Conservation (phyloP, 2,888 invertebrate genomes). For the Platerodrilus igneus region DNA sequence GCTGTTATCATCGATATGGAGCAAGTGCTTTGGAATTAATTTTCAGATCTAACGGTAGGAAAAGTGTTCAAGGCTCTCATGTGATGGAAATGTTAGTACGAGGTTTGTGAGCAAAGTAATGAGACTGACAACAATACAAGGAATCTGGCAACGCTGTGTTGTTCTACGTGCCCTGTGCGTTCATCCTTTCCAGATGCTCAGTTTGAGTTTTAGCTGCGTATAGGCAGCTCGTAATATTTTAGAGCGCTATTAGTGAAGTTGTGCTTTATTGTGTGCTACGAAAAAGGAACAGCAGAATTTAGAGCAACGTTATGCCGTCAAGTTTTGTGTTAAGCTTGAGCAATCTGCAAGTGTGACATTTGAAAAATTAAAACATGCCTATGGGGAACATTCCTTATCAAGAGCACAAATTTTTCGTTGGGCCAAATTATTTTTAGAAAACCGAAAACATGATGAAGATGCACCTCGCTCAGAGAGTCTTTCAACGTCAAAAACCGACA, state of each 20-base stretch:
- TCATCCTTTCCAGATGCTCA: no score
- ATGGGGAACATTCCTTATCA: slow-evolving; percentile 11
- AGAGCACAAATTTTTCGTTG: slow-evolving; percentile 17
- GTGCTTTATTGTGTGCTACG: no score
- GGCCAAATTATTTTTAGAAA: slow-evolving; percentile 20
- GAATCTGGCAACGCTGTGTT: no score
- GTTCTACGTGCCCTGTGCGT: no score
- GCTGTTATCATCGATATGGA: no score
- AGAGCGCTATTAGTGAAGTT: slow-evolving; percentile 1
- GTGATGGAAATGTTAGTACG: no score
- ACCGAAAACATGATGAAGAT: slow-evolving; percentile 18
- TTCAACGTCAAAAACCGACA: slow-evolving; percentile 21
- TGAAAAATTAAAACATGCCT: slow-evolving; percentile 10
- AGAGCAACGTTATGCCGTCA: slow-evolving; percentile 9
- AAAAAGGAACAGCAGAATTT: slow-evolving; percentile 10
- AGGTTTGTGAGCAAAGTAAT: no score
- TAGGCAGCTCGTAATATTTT: background rate
- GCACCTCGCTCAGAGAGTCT: slow-evolving; percentile 18
- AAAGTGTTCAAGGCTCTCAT: no score
- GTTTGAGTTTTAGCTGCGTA: background rate
- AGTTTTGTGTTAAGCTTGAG: slow-evolving; percentile 12
- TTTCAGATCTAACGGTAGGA: no score
- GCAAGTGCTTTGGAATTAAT: no score
- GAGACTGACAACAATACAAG: no score
- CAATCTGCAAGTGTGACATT: slow-evolving; percentile 8